Conservation (phyloP, 2,888 invertebrate genomes). For the Macaria liturata region DNA sequence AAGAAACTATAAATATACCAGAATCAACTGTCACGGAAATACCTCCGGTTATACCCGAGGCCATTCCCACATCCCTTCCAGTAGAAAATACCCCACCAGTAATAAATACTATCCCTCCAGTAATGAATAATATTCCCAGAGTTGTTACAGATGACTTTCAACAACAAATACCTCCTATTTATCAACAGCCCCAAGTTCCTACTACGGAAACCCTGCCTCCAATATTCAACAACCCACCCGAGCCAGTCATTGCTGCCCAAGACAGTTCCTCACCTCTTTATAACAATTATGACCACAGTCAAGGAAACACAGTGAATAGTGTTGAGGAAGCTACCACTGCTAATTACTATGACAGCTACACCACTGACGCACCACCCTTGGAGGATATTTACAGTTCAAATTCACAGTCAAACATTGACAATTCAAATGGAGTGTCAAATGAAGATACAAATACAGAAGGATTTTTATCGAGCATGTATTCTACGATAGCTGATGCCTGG, state of each 20-base stretch:
- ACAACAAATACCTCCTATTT: conserved; percentile 25
- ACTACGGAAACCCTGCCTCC: conserved; percentile 38
- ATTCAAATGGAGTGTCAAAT: conserved; percentile 33
- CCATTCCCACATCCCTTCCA: conserved; percentile 28
- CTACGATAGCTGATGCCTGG: conserved; percentile 65
- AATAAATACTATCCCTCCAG: conserved; percentile 15
- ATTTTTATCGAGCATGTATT: conserved; percentile 60
- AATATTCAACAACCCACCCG: conserved; percentile 28
- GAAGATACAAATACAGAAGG: conserved; percentile 44
- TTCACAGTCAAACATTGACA: conserved; percentile 15
- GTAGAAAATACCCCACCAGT: neutral
- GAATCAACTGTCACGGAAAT: neutral
- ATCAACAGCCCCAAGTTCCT: conserved; percentile 20
- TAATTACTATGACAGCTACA: conserved; percentile 16
- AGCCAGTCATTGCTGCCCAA: conserved; percentile 17
- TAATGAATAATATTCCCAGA: neutral
- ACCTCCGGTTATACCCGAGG: conserved; percentile 9
- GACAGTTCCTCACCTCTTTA: neutral
- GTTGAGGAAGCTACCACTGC: conserved; percentile 13
- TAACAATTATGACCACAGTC: neutral
- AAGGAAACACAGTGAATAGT: neutral
- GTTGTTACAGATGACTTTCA: conserved; percentile 9
- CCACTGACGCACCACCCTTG: conserved; percentile 29
- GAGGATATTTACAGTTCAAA: conserved; percentile 16
- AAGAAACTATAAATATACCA: neutral